phyloP scores from a whole-genome alignment of 2,888 invertebrate species.

The Empis stercorea region DNA sequence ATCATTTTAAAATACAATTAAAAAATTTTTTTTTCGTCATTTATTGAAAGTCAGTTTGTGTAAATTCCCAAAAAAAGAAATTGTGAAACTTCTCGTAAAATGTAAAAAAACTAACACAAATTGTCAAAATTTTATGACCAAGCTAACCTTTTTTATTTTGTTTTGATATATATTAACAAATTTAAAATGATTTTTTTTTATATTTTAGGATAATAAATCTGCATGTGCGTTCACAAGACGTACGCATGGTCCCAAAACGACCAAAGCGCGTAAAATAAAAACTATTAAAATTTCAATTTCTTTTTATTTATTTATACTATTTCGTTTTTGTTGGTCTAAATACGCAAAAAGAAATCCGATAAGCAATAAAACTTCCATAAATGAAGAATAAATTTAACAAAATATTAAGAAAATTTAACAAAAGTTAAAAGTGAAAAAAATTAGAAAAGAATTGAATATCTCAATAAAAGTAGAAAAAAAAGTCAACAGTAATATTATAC shows the following conservation, averaged over 20 bases:
- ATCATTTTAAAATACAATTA: no score
- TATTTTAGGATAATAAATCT: conserved; percentile 12
- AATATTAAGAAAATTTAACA: background rate
- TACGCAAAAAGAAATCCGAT: background rate
- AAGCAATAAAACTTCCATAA: background rate
- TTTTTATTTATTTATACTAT: background rate
- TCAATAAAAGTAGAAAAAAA: no score
- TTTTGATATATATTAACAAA: no score
- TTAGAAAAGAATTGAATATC: no score
- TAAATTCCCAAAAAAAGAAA: no score
- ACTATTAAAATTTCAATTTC: background rate
- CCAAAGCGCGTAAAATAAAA: conserved; percentile 12
- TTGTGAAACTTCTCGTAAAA: no score
- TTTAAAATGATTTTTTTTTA: background rate
- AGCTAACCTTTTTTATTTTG: no score
- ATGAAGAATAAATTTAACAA: background rate
- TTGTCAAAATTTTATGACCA: no score
- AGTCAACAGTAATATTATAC: no score
- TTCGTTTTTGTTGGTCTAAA: background rate
- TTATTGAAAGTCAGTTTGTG: no score
- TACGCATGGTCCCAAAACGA: conserved; percentile 11
- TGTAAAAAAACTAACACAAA: no score
- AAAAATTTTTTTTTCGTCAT: no score
- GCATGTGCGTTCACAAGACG: conserved; percentile 12
- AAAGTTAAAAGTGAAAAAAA: background rate